Percentiles rank a stretch among this genome's conserved stretches.
These are phyloP conservation scores for Laspeyria flexula DNA, from an alignment of 2,888 invertebrate genomes.

Conservation along the genomic window DNA sequence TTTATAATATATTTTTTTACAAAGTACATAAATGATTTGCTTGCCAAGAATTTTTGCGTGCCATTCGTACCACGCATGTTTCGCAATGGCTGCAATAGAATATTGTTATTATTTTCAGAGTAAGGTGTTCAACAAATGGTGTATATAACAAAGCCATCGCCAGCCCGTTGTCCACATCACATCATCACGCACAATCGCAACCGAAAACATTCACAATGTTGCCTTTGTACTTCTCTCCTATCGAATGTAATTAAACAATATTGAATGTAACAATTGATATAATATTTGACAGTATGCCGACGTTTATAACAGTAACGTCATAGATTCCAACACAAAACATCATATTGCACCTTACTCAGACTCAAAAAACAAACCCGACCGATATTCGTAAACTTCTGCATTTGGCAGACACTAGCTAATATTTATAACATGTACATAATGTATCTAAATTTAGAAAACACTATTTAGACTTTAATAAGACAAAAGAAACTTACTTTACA, in stretches of 20 bases:
- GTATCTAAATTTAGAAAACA: slow-evolving; percentile 70
- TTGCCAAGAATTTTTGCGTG: too few species aligned
- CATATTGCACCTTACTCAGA: slow-evolving; percentile 73
- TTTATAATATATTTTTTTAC: too few species aligned
- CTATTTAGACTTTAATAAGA: slow-evolving; percentile 64
- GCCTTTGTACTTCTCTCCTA: slow-evolving; percentile 58
- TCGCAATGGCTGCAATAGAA: too few species aligned
- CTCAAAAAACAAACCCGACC: slow-evolving; percentile 63
- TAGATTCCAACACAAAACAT: slow-evolving; percentile 53
- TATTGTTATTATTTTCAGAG: too few species aligned
- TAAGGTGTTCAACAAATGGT: too few species aligned
- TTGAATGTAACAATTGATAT: slow-evolving; percentile 46
- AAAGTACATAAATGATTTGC: too few species aligned
- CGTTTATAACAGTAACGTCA: slow-evolving; percentile 19
- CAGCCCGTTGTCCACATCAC: slow-evolving; percentile 14
- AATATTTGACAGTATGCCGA: slow-evolving; percentile 16
- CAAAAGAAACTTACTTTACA: slow-evolving; percentile 72
- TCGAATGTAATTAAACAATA: slow-evolving; percentile 48
- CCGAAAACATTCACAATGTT: slow-evolving; percentile 50
- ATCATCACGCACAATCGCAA: slow-evolving; percentile 39
- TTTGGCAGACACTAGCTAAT: slow-evolving; percentile 62
- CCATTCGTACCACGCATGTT: too few species aligned
- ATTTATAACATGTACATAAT: slow-evolving; percentile 65
- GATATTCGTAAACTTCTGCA: slow-evolving; percentile 58
- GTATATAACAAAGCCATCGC: neutral